phyloP scores from a whole-genome alignment of 2,888 invertebrate species.

The Drosophila meridiana region DNA sequence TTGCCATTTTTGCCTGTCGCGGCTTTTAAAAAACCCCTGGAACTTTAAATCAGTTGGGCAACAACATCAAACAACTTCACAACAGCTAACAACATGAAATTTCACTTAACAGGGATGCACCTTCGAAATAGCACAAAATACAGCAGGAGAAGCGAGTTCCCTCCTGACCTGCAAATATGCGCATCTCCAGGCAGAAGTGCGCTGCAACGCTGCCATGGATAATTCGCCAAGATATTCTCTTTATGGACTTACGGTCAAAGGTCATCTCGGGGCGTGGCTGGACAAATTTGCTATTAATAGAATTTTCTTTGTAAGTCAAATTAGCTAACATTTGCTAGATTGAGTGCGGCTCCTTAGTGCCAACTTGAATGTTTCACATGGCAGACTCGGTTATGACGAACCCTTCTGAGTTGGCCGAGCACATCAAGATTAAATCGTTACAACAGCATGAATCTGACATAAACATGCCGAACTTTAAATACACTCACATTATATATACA shows the following conservation, averaged over 20 bases:
- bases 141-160: no score
- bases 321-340: slow-evolving; percentile 21
- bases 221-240: slow-evolving; percentile 41
- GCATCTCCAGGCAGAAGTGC: slow-evolving; percentile 8
- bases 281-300: slow-evolving; percentile 61
- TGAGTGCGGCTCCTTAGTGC: slow-evolving; percentile 27
- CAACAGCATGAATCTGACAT: slow-evolving; percentile 5
- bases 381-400: slow-evolving; percentile 26
- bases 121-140: not conserved
- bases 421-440: slow-evolving; percentile 23
- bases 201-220: slow-evolving; percentile 46
- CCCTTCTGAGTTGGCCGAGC: slow-evolving; percentile 23
- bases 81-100: slow-evolving; percentile 56
- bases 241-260: slow-evolving; percentile 43
- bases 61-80: slow-evolving; percentile 44
- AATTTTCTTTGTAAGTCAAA: slow-evolving; percentile 24
- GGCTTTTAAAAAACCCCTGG: slow-evolving; percentile 23
- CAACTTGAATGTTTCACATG: slow-evolving; percentile 52
- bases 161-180: slow-evolving; percentile 27
- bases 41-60: slow-evolving; percentile 44
- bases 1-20: slow-evolving; percentile 30
- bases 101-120: slow-evolving; percentile 59
- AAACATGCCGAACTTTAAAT: not conserved
- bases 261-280: slow-evolving; percentile 30
- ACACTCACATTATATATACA: slow-evolving; percentile 1